Evolutionary conservation across 2,797 vertebrate species (phyloP), one percentile per base, ranked within the genome.

Genomic region (Buceros bicornis): DNA sequence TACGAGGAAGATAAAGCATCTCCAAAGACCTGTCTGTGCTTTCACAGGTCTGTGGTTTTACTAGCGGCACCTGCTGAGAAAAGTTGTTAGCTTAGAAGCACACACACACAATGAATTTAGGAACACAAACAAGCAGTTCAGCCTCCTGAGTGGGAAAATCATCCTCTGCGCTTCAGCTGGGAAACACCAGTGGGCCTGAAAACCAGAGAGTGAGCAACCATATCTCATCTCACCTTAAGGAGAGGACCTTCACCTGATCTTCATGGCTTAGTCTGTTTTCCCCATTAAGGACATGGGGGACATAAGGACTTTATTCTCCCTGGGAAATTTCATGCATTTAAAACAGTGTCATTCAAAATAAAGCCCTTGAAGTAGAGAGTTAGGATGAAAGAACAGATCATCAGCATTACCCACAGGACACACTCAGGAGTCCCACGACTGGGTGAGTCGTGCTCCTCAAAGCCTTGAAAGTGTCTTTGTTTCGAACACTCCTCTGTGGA

Each of bases 11-110:
- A 90, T 40, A 28, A 94, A 90, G 42, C 0, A 1, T 77, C 92
- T 93, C 74, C 78, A 50, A 56, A 93, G 93, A 84, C 73, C 82
- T 57, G 60, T 11, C 77, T 57, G 89, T 90, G 89, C 72, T 64
- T 40, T 77, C 91, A 28, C 0, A 60, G 62, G 8, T 29, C 94
- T 89, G 91, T 76, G 77, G 71, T 82, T 95, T 96, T 43, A 71
- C 61, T 13, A 21, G 50, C 11, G 13, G 37, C 66, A 93, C 82
- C 94, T 91, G 77, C 85, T 57, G 87, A 84, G 85, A 69, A 90
- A 56, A 40, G 21, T 1, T 33, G 67, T 35, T 76, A 70, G 79
- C 79, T 87, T 21, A 69, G 84, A 73, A 51, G 25, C 22, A 42
- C 90, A 87, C 13, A 21, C n/a, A 77, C 0, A 7, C 12, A 37